A percentile compares a stretch with the other conserved stretches of the same genome.
These are phyloP conservation scores for Luehdorfia chinensis DNA, from an alignment of 1,140 invertebrate species.

Conservation along the genomic window DNA sequence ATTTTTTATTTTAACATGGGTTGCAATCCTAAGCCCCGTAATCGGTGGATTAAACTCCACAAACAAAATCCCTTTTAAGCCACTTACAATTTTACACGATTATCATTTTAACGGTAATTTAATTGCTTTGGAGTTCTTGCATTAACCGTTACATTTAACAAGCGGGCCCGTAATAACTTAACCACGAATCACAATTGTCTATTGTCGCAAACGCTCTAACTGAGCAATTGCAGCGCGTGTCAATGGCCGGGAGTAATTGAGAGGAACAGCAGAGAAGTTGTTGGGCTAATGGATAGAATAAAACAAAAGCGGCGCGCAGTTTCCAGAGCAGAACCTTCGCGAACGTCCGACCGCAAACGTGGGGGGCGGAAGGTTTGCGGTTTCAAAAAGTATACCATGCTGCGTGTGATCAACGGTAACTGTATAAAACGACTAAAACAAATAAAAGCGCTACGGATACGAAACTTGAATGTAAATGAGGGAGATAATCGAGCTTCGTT, in stretches of 20 bases:
- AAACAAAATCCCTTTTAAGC: too few species aligned
- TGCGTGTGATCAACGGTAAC: background rate
- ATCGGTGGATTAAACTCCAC: too few species aligned
- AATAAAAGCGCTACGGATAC: too few species aligned
- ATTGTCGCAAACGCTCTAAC: background rate
- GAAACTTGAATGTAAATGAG: too few species aligned
- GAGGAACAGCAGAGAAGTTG: conserved; percentile 12
- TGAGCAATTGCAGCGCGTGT: conserved; percentile 26
- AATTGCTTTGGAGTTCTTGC: too few species aligned
- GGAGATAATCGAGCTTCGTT: too few species aligned
- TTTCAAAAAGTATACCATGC: background rate
- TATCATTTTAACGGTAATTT: too few species aligned
- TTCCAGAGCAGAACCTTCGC: background rate
- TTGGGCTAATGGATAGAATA: conserved; percentile 7
- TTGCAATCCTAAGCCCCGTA: too few species aligned
- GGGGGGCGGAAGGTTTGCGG: background rate
- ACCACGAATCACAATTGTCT: background rate
- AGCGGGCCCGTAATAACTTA: background rate
- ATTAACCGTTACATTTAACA: conserved; percentile 4
- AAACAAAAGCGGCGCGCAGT: conserved; percentile 4
- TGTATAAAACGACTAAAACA: too few species aligned
- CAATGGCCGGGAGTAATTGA: conserved; percentile 21
- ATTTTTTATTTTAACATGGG: too few species aligned
- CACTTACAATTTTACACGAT: too few species aligned
- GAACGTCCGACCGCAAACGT: conserved; percentile 6